Percentiles rank a stretch among this genome's conserved stretches.
Conservation (phyloP, 2,113 vertebrate genomes). For the Suricata suricatta region DNA sequence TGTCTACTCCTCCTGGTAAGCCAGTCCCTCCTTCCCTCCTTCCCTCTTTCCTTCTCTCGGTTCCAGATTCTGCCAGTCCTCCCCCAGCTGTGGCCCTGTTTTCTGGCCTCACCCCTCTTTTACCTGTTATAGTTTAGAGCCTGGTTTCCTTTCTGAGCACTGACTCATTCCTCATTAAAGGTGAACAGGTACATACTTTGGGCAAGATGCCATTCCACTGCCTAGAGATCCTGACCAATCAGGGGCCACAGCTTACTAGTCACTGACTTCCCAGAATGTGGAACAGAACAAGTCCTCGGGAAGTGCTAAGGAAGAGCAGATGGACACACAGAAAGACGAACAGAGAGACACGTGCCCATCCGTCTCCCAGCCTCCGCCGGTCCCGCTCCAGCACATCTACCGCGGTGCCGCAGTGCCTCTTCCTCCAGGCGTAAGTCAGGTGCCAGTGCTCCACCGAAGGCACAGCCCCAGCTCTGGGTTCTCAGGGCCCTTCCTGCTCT, state of each 20-base stretch:
- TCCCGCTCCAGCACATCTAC: too few species aligned
- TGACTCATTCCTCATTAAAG: background rate
- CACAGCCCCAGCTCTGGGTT: background rate
- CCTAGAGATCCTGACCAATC: background rate
- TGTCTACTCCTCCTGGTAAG: background rate
- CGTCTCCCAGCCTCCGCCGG: background rate
- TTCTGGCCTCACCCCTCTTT: background rate
- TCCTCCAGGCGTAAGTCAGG: background rate
- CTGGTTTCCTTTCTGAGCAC: background rate
- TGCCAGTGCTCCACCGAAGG: background rate
- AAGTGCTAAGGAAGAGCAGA: background rate
- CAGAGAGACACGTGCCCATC: background rate
- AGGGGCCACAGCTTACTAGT: background rate
- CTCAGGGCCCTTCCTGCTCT: background rate
- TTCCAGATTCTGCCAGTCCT: background rate
- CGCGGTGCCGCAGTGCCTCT: background rate
- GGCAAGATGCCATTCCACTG: background rate
- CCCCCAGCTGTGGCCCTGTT: background rate
- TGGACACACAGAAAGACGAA: background rate
- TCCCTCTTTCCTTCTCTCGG: background rate
- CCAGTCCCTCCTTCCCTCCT: background rate
- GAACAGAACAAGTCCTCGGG: background rate
- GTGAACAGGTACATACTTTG: background rate
- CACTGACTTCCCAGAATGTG: background rate
- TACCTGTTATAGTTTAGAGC: too few species aligned